Evolutionary conservation across 2,797 vertebrate genomes (phyloP), one percentile per base, ranked within the genome.

Genomic region (Trachurus trachurus): DNA sequence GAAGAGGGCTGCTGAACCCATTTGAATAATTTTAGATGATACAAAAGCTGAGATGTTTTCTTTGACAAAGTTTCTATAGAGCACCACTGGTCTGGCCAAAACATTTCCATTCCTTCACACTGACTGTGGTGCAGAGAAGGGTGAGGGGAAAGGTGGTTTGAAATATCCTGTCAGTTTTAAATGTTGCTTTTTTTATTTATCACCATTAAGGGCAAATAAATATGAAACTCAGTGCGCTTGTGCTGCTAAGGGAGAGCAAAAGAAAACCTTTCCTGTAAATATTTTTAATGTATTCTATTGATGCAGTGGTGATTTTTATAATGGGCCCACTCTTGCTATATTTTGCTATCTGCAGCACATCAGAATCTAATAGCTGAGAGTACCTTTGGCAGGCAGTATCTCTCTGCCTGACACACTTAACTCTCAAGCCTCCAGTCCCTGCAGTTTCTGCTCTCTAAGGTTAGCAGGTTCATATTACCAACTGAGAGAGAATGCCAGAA

Each of bases 401-500:
- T 91, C 83, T 84, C 81, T 87, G 78, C 84, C 90, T 92, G 90
- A 93, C 91, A 93, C 93, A 90, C 91, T 95, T 94, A 93, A 94
- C 90, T 93, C 90, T 86, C 88, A 87, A 91, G 84, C 91, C 92
- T 92, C 88, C 87, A 84, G 85, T 90, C 90, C 90, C 85, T 84
- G 87, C 92, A 87, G 88, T 88, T 92, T 90, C 85, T 83, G 81
- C 92, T 90, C 89, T 89, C 85, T 60, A 78, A 92, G 94, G 95
- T 95, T 92, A 94, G 78, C 81, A 90, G 90, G 95, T 94, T 95
- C 95, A 95, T 80, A 91, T 93, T 87, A 85, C 90, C 77, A 77
- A 87, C 91, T 90, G 92, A 83, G 91, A 89, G 91, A 90, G 77
- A 81, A 94, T 94, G 93, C 92, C 93, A 95, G 92, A 93, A 92